These are phyloP conservation scores for Danio jaintianensis DNA, from an alignment of 2,797 vertebrate species.

Conservation along the genomic window DNA sequence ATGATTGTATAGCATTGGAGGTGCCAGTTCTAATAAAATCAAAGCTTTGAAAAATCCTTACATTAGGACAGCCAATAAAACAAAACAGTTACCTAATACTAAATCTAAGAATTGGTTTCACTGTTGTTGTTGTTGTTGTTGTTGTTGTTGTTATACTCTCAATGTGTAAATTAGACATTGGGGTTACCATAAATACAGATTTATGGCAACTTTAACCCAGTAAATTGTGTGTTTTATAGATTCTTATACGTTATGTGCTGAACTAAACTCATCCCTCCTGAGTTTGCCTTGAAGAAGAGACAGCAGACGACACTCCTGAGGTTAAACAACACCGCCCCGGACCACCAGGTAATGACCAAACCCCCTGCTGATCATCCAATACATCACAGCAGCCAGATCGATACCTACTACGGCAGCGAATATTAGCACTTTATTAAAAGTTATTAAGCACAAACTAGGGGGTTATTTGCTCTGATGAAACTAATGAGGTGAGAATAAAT, in stretches of 20 bases:
- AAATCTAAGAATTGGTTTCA: background rate
- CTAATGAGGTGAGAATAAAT: slow-evolving; percentile 8
- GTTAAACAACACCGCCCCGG: slow-evolving; percentile 27
- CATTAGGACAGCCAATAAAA: background rate
- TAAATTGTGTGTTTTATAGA: slow-evolving; percentile 34
- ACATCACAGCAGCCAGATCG: slow-evolving; percentile 30
- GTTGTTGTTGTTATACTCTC: background rate
- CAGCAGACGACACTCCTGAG: slow-evolving; percentile 19
- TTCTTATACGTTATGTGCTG: slow-evolving; percentile 9
- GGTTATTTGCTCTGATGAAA: slow-evolving; percentile 2
- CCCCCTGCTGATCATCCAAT: slow-evolving; percentile 49
- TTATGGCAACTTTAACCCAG: background rate
- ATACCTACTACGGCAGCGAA: slow-evolving; percentile 32
- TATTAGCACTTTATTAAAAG: slow-evolving; percentile 31
- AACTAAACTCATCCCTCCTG: background rate
- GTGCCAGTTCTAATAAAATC: background rate
- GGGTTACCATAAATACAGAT: background rate
- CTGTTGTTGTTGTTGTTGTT: background rate
- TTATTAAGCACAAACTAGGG: slow-evolving; percentile 24
- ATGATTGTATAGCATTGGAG: background rate
- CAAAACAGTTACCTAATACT: background rate
- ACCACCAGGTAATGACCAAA: slow-evolving; percentile 36
- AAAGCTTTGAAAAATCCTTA: background rate
- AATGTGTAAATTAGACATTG: slow-evolving; percentile 16
- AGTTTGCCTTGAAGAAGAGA: slow-evolving; percentile 48